These are phyloP conservation scores for Rhizoglyphus robini DNA, from an alignment of 1,140 invertebrate species.

Conservation along the genomic window DNA sequence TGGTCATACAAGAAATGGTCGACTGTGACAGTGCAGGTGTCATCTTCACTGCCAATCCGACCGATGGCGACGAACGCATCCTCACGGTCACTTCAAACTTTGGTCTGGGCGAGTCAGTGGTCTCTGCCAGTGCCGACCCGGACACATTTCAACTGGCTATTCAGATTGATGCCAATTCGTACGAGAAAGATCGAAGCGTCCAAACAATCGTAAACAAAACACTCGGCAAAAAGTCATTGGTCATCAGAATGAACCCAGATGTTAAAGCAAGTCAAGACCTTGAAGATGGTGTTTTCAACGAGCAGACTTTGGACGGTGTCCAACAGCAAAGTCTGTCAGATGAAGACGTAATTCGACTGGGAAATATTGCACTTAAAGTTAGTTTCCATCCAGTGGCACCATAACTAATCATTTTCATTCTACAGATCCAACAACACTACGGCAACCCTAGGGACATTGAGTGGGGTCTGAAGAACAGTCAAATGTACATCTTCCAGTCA, in stretches of 20 bases:
- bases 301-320: not conserved
- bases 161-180: not conserved
- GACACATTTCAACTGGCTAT: slow-evolving; percentile 47
- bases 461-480: slow-evolving; percentile 22
- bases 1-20: slow-evolving; percentile 67
- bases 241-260: not conserved
- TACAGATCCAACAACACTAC: slow-evolving; percentile 13
- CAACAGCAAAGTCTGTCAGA: slow-evolving; percentile 20
- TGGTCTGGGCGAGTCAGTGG: slow-evolving; percentile 61
- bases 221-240: slow-evolving; percentile 8
- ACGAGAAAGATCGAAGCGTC: not conserved
- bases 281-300: not conserved
- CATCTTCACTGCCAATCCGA: slow-evolving; percentile 61
- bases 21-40: slow-evolving; percentile 55
- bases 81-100: slow-evolving; percentile 62
- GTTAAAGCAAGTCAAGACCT: not conserved
- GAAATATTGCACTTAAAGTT: slow-evolving; percentile 9
- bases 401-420: not conserved
- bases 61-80: slow-evolving; percentile 46
- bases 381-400: not conserved
- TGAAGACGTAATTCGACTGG: slow-evolving; percentile 5
- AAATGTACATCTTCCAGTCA: slow-evolving; percentile 22
- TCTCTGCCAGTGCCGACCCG: slow-evolving; percentile 55
- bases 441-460: slow-evolving; percentile 24
- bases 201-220: not conserved